Base-by-base conservation (phyloP, 2,113 vertebrate species). In the Trematomus loennbergii region DNA sequence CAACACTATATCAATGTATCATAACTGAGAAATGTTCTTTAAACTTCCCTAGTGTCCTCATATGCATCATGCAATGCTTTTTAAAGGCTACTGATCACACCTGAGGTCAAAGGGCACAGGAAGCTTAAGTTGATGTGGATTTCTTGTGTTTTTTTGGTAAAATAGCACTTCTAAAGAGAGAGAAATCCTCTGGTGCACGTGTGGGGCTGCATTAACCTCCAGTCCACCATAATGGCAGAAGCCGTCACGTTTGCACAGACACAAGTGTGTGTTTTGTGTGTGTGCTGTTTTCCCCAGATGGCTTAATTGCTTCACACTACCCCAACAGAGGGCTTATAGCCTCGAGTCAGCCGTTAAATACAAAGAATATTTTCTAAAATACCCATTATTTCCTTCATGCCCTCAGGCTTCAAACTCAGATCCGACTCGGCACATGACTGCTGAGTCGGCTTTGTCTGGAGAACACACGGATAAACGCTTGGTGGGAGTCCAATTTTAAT, bases 281-380 rank as follows among this genome's bases (percentile, higher is more conserved):
- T 29, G 64, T 72, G 33, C 46, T 59, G 55, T 64, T 87, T 87
- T 79, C 58, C 36, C 65, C 79, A 77, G 75, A 80, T 85, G 82
- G 85, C 81, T 82, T 81, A 72, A 85, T 82, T 79, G 78, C 66
- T 22, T 71, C 61, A 50, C 67, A 72, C 80, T 4, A n/a, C 72
- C 75, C 88, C 75, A 82, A 80, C 79, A 78, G 72, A 76, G 80
- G 50, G 81, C 62, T 90, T 82, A 79, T 12, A 71, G 78, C 79
- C 69, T 68, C n/a, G 33, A 90, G 75, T 82, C 75, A 83, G 53
- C 49, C 53, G 50, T 80, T 86, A 83, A 85, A 83, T 64, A 78
- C 83, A 86, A 78, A 83, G 75, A 80, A 77, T 81, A 81, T 85
- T 69, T 16, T 75, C 79, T 88, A 84, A 85, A 85, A 80, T 76